phyloP scores from a whole-genome alignment of 2,797 vertebrate genomes.

The Hyperoplus lanceolatus region DNA sequence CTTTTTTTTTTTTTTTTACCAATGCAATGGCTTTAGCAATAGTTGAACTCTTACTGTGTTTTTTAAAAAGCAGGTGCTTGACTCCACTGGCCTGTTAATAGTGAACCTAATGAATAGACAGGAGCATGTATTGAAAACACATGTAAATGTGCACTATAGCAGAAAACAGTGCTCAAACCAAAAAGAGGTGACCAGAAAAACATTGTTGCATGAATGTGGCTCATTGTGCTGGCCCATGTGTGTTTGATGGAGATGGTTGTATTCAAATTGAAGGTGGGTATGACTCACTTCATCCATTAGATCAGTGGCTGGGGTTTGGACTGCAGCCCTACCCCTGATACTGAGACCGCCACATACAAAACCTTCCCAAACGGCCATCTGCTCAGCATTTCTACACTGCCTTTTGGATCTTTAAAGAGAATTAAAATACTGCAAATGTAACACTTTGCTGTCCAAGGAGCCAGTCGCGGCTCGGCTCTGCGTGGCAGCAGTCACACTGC shows the following conservation, averaged over 20 bases:
- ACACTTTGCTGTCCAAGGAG: constrained; percentile 81
- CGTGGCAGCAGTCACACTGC: constrained; percentile 72
- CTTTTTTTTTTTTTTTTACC: constrained; percentile 26
- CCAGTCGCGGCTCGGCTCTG: constrained; percentile 67
- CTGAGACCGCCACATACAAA: constrained; percentile 79
- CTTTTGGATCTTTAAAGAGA: constrained; percentile 75
- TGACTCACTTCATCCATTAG: constrained; percentile 87
- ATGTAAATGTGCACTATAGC: constrained; percentile 52
- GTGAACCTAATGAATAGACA: constrained; percentile 67
- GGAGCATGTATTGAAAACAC: constrained; percentile 67
- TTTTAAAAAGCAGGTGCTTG: constrained; percentile 76
- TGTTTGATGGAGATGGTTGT: constrained; percentile 77
- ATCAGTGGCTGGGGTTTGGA: constrained; percentile 85
- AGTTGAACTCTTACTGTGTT: constrained; percentile 40
- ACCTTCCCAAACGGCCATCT: constrained; percentile 82
- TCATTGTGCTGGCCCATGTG: constrained; percentile 78
- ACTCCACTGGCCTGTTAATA: constrained; percentile 61
- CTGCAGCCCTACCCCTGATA: constrained; percentile 74
- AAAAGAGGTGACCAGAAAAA: constrained; percentile 71
- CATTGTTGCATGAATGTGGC: constrained; percentile 66
- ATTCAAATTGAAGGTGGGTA: constrained; percentile 79
- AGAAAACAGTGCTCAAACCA: constrained; percentile 49
- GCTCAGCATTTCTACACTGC: constrained; percentile 79
- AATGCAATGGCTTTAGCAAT: constrained; percentile 42
- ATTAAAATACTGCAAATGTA: constrained; percentile 82